Evolutionary conservation across 2,113 vertebrate genomes (phyloP), one percentile per base, ranked within the genome.

Genomic region (Microtus richardsoni): DNA sequence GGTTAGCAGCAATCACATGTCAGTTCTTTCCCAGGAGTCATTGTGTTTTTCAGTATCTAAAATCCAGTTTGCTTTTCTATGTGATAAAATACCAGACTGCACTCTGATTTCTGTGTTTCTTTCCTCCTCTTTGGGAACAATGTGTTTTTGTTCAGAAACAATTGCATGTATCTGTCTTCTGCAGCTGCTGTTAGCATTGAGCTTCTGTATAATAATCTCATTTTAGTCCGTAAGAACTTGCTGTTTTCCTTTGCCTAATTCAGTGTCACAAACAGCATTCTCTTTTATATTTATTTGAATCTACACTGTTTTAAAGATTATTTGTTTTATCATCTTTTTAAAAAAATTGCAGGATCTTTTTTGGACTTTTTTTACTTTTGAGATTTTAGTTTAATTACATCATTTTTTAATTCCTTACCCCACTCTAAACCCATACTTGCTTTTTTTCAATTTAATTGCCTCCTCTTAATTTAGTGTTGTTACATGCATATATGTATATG

Each of bases 51-150:
- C 92, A 82, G 89, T 94, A 88, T 52, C 39, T 91, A 52, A 94
- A 93, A 93, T 77, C 1, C 54, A 85, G 13, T 73, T 96, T 83
- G 49, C 33, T 58, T 93, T 94, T 49, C 30, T 85, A 52, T 52
- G 58, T 95, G 33, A 11, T 13, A 66, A 91, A 88, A 91, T 85
- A 92, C 77, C 70, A 52, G 92, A 64, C 82, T 88, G 39, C 0
- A 60, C 2, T 41, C 83, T 54, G 49, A 30, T 70, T 95, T 84
- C 26, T 60, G 17, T 71, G 1, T 70, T 88, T 66, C 21, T 36
- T 93, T 90, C 89, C 4, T 92, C 24, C 44, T 77, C 33, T 87
- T 92, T 14, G 95, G 74, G 91, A 94, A 71, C 41, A 62, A 93
- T 52, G 87, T 64, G 77, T 21, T n/a, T 90, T 75, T 75, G 13